Evolutionary conservation across 2,113 vertebrate genomes (phyloP), one percentile per base, ranked within the genome.

Genomic region (Anser brachyrhynchus): DNA sequence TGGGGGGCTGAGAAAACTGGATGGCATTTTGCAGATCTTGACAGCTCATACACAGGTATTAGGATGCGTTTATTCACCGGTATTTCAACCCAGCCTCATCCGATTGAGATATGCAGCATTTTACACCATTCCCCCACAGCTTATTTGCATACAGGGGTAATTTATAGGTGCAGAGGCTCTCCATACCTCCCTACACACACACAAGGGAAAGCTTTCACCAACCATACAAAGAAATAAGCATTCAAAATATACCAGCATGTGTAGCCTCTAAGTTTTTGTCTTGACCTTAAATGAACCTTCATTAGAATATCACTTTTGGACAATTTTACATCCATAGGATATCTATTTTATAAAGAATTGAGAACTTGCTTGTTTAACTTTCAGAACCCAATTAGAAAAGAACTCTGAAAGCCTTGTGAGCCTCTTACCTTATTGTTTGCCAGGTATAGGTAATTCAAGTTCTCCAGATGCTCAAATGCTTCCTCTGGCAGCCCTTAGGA

Each of bases 361-460:
- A 87, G 78, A 77, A 76, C 5, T 64, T 75, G 41, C 11, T 66
- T 5, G 8, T 80, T 75, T 57, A 70, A 81, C 59, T 94, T 84
- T 61, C 80, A 90, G 43, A 84, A 86, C 25, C 1, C 3, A 4
- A 6, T 21, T 39, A 55, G 52, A 87, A 72, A 86, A 89, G 43
- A 91, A 58, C 9, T 88, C 52, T 26, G 46, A 89, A 89, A 90
- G 37, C 10, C 49, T 51, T 55, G 26, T 64, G 67, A 78, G n/a
- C 22, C 29, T 86, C 98, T 98, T 97, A 99, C 99, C 98, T 99
- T 99, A 93, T 99, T 99, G 95, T 99, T 99, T 91, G 99, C 99
- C 98, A 99, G 96, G 95, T 99, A 99, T 92, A 99, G 98, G 97
- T 99, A 99, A 93, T 98, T 98, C 97, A 99, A 98, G 84, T 98